Base-by-base conservation (phyloP, 1,140 invertebrate genomes). In the Telenomus remus region DNA sequence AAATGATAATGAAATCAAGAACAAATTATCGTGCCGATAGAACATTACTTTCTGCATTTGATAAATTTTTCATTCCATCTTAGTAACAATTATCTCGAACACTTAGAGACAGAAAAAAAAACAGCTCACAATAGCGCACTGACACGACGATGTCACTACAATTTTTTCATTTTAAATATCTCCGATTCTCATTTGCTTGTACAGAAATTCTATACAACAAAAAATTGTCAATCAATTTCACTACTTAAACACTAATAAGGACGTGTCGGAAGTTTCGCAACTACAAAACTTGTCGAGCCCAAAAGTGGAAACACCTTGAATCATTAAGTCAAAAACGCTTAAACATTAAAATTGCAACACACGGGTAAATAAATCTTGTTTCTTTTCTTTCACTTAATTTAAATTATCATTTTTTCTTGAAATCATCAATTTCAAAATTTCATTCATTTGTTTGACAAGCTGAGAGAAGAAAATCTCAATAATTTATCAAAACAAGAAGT, bases 341-440 rank as follows among this genome's bases (percentile, higher is more conserved):
- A 73, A 64, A 65, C 44, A 65, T 65, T 73, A 73, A n/a, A 60
- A 73, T 73, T 73, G 70, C 70, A 65, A 72, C 59, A 56, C 53
- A 64, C 61, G 51, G 43, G 59, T 57, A 51, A 56, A 68, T 13
- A 44, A 35, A 2, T 68, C 42, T 59, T 59, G 46, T 44, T 15
- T n/a, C 51, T 49, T 65, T 6, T 19, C 0, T 13, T 13, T 47
- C 4, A 49, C n/a, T n/a, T n/a, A n/a, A n/a, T n/a, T n/a, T n/a
- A n/a, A n/a, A n/a, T 55, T 15, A 5, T 61, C 42, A 43, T 9
- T 34, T n/a, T 4, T 57, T 61, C 34, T 39, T 39, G 8, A 4
- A 39, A 11, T 9, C 12, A 44, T 44, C 13, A 14, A 44, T 44
- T 44, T 44, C n/a, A 44, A 12, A 2, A 1, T 44, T 13, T 12